phyloP scores from a whole-genome alignment of 2,113 vertebrate species.

The Aegithalos caudatus region DNA sequence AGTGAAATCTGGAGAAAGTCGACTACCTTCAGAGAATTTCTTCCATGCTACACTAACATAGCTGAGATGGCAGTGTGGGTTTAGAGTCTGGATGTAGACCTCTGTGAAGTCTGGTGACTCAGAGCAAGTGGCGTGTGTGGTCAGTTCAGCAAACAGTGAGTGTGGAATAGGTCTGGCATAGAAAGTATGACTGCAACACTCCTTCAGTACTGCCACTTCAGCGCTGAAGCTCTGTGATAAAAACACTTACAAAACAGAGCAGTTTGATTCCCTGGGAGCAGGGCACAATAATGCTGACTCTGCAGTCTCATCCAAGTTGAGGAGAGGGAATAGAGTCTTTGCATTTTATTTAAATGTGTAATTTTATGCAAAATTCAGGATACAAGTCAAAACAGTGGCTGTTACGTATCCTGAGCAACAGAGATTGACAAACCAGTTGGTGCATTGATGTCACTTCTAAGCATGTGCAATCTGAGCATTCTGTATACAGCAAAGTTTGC shows the following conservation, averaged over 20 bases:
- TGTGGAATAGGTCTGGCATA: neutral
- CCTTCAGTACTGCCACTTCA: neutral
- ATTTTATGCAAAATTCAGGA: neutral
- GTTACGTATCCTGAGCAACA: neutral
- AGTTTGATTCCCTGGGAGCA: neutral
- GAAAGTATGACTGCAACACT: neutral
- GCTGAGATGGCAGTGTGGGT: conserved; percentile 3
- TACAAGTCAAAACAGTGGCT: neutral
- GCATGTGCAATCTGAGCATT: neutral
- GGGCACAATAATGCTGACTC: neutral
- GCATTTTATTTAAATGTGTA: neutral
- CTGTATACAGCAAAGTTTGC: neutral
- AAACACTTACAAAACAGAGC: neutral
- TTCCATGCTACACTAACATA: neutral
- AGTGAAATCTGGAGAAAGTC: neutral
- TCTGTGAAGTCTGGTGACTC: conserved; percentile 43
- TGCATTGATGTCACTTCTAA: neutral
- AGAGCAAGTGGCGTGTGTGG: neutral
- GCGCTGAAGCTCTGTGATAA: neutral
- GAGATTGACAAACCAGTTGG: neutral
- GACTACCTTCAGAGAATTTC: neutral
- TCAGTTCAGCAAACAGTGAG: neutral
- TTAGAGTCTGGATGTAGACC: neutral
- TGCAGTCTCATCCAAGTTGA: neutral
- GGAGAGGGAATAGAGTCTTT: neutral